phyloP scores from a whole-genome alignment of 2,888 invertebrate species.

The Nephrotoma flavescens region DNA sequence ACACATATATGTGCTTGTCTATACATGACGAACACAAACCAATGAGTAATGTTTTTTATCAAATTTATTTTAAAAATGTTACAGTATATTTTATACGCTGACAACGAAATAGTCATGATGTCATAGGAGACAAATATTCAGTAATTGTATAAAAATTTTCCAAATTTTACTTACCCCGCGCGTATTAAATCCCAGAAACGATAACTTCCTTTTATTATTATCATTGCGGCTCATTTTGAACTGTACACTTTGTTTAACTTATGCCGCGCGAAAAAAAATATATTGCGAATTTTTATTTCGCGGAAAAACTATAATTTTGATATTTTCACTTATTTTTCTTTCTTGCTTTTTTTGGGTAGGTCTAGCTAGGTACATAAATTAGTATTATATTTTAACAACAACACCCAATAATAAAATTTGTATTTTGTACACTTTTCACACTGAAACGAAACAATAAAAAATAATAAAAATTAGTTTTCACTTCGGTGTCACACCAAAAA shows the following conservation, averaged over 20 bases:
- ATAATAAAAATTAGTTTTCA: not conserved
- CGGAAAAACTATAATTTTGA: not conserved
- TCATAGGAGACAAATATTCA: not conserved
- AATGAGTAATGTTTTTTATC: not conserved
- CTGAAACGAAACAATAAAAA: not conserved
- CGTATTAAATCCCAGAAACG: conserved; percentile 55
- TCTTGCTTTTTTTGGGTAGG: not conserved
- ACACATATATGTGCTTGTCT: too few relatives aligned
- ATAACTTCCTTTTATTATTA: conserved; percentile 52
- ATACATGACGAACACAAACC: too few relatives aligned
- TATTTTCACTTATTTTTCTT: not conserved
- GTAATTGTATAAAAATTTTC: not conserved
- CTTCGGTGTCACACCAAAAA: not conserved
- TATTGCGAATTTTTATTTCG: not conserved
- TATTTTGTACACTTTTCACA: not conserved
- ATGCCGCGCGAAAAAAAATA: not conserved
- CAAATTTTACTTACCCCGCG: conserved; percentile 27
- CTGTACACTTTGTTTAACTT: not conserved
- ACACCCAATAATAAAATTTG: not conserved
- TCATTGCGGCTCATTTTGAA: conserved; percentile 28
- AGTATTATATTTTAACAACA: not conserved
- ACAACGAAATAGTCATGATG: not conserved
- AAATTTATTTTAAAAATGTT: not conserved
- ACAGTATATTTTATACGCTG: not conserved
- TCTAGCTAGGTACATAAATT: not conserved